A percentile compares a stretch with the other conserved stretches of the same genome.
phyloP scores from a whole-genome alignment of 2,888 invertebrate species.

The Andrena chrysosceles region DNA sequence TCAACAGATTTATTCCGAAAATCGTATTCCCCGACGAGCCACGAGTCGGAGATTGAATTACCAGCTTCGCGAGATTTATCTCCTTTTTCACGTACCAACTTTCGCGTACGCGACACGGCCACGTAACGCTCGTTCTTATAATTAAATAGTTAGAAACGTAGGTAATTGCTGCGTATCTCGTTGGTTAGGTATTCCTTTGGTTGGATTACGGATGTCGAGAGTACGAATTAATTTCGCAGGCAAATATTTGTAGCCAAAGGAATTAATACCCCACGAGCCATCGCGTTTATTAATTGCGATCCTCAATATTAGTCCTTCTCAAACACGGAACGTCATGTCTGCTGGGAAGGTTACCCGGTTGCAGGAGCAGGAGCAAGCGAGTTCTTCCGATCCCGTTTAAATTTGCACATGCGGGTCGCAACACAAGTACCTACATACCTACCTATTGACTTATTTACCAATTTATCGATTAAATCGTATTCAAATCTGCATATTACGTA shows the following conservation, averaged over 20 bases:
- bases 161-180: conserved; percentile 25
- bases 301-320: conserved; percentile 25
- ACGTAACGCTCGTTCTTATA: not conserved
- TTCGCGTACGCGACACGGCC: not conserved
- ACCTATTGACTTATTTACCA: too few species aligned
- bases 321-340: conserved; percentile 2
- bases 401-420: too few species aligned
- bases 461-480: too few species aligned
- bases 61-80: conserved; percentile 5
- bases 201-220: conserved; percentile 9
- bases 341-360: not conserved
- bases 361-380: not conserved
- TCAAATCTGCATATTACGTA: too few species aligned
- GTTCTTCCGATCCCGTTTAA: not conserved
- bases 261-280: conserved; percentile 19
- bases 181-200: conserved; percentile 16
- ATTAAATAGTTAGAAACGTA: conserved; percentile 23
- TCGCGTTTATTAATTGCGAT: conserved; percentile 39
- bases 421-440: too few species aligned
- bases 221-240: conserved; percentile 43
- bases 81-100: not conserved
- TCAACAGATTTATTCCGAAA: conserved; percentile 3
- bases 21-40: conserved; percentile 2
- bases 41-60: conserved; percentile 11
- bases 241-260: conserved; percentile 41